Base-by-base conservation (phyloP, 2,888 invertebrate species). In the Chaetoderma sp. region DNA sequence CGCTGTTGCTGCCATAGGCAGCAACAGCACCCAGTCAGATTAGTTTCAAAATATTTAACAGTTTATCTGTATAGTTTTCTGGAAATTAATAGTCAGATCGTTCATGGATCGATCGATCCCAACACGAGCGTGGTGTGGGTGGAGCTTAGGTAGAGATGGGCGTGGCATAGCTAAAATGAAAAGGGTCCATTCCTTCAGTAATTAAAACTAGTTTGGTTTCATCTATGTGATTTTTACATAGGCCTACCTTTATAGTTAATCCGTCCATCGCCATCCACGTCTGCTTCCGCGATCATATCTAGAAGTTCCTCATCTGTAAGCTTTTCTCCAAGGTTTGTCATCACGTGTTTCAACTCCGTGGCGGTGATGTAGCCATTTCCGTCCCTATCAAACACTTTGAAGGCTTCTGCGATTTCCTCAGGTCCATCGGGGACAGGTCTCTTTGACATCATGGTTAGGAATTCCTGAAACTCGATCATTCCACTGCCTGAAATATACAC, bases 181-280 rank as follows among this genome's bases (percentile, higher is more conserved):
- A n/a, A n/a, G n/a, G n/a, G n/a, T n/a, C n/a, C n/a, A n/a, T n/a
- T n/a, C n/a, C n/a, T n/a, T n/a, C n/a, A n/a, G n/a, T n/a, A n/a
- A n/a, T n/a, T n/a, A n/a, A n/a, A n/a, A n/a, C n/a, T n/a, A n/a
- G n/a, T n/a, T n/a, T n/a, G n/a, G n/a, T n/a, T n/a, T n/a, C n/a
- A n/a, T n/a, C n/a, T n/a, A n/a, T n/a, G n/a, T n/a, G n/a, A n/a
- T 36, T 36, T 42, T 42, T 2, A 42, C 21, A 2, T 42, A 18
- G 39, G 4, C 52, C 32, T 52, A 52, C 52, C 52, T 52, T 52
- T 33, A 30, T 52, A 52, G 32, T 52, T 52, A 23, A 52, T 52
- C 32, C 16, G 16, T 28, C 52, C 52, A 30, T 52, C 52, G 16
- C 52, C 52, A 21, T 52, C 52, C 28, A 52, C 52, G 32, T 52